Evolutionary conservation across 35 echinoderm and acorn worm species (phyloP).

Genomic region (Amphiura filiformis): DNA sequence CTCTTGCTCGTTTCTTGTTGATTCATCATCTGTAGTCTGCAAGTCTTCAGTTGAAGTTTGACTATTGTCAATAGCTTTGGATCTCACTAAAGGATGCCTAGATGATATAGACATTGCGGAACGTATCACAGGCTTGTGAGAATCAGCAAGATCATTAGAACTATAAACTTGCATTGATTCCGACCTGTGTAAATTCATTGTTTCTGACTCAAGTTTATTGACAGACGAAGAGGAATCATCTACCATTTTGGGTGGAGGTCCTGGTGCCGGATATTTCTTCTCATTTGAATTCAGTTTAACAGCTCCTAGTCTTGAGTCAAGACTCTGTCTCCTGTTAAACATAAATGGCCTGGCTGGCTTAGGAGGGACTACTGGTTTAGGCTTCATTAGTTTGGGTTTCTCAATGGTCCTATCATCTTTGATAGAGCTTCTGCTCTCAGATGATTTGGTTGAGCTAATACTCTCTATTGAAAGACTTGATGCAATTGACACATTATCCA

Average conservation of each 20-base stretch:
- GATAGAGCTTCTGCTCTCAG: background rate
- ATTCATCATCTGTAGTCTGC: background rate
- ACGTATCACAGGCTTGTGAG: background rate
- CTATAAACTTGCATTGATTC: slow-evolving; percentile 20
- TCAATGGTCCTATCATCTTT: background rate
- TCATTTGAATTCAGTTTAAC: background rate
- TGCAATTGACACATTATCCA: slow-evolving; percentile 1
- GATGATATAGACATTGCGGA: background rate
- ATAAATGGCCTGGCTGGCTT: slow-evolving; percentile 44
- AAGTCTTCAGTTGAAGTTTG: background rate
- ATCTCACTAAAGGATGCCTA: background rate
- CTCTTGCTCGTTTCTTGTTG: background rate
- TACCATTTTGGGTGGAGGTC: slow-evolving; percentile 45
- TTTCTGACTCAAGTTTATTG: slow-evolving; percentile 23
- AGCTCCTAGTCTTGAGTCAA: background rate
- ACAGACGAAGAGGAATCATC: slow-evolving; percentile 35
- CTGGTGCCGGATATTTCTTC: slow-evolving; percentile 14
- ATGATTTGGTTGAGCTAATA: background rate
- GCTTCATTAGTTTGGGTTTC: background rate
- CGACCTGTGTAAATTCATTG: slow-evolving; percentile 1
- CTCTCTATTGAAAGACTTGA: background rate
- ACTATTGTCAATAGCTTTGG: background rate
- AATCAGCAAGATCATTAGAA: background rate
- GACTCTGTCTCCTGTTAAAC: background rate
- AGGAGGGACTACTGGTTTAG: slow-evolving; percentile 36